Base-by-base conservation (phyloP, 2,797 vertebrate species). In the Sebastolobus alascanus region DNA sequence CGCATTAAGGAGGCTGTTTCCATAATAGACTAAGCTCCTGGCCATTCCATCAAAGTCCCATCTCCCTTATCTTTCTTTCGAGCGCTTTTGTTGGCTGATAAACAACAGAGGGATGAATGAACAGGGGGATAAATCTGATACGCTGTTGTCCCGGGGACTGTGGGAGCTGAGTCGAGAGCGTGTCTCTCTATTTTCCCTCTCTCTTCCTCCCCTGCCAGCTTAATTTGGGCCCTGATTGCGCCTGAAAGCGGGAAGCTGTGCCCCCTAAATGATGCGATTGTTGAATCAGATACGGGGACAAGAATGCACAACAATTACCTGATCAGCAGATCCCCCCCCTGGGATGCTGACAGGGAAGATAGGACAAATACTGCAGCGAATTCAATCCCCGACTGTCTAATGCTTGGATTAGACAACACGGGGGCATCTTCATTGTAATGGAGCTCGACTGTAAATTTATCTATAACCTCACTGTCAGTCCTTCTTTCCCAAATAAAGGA, bases 231-330 rank as follows among this genome's bases (percentile, higher is more conserved):
- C 64, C 65, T 3, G 75, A 90, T 91, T 87, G 85, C 54, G 7
- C 68, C 74, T 82, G 69, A 83, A 86, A 85, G 79, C 75, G 66
- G 69, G 63, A 80, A 73, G 74, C 75, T 29, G 71, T 31, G 73
- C 29, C 27, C 59, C 74, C 31, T 83, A 84, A 89, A 90, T 67
- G 43, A 85, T 77, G 70, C 4, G 66, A 88, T 80, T 83, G 86
- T 85, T 82, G 54, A 90, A 80, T 87, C 81, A 71, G 85, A 91
- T 89, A 92, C 71, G 63, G 40, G 43, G 72, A 90, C 73, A 86
- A 87, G 63, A 90, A 90, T 80, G 71, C 77, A 75, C 77, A 91
- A 91, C 84, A 81, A 91, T 92, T 81, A 91, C 87, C 79, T 80
- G 84, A 83, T 87, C 87, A 87, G 80, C 83, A 84, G 82, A 85